These are phyloP conservation scores for Xiphorhynchus erythropygius DNA, from an alignment of 2,797 vertebrate species.

Conservation along the genomic window DNA sequence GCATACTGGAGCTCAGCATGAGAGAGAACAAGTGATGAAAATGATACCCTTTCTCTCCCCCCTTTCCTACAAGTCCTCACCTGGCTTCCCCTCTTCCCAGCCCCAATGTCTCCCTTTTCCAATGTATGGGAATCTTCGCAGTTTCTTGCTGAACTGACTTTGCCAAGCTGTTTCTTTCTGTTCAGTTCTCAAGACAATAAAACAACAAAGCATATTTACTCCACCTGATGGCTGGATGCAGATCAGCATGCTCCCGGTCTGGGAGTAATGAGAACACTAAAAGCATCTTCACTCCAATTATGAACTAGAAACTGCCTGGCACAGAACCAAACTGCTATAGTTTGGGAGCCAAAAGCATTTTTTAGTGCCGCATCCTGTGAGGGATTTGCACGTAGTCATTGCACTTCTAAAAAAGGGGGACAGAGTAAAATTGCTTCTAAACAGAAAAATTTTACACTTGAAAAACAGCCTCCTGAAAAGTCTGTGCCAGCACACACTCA, in stretches of 20 bases:
- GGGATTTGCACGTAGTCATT: neutral
- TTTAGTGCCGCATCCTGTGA: neutral
- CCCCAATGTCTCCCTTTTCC: neutral
- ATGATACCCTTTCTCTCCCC: neutral
- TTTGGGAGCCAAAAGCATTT: neutral
- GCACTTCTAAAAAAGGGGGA: neutral
- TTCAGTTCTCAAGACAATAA: neutral
- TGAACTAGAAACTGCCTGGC: neutral
- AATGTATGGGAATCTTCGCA: neutral
- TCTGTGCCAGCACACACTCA: neutral
- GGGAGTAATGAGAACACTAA: neutral
- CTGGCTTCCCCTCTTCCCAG: neutral
- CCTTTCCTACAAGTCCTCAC: neutral
- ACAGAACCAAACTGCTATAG: neutral
- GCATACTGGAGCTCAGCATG: neutral
- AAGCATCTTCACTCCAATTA: slow-evolving; percentile 11
- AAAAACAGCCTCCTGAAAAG: neutral
- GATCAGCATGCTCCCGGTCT: neutral
- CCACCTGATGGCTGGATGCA: neutral
- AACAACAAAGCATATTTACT: neutral
- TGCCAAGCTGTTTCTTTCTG: neutral
- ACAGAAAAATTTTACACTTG: neutral
- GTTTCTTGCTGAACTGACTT: neutral
- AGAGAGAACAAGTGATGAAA: neutral
- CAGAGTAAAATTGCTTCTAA: neutral